Evolutionary conservation across 2,113 vertebrate species (phyloP), one percentile per base, ranked within the genome.

Genomic region (Tenebrosternarchus preto): DNA sequence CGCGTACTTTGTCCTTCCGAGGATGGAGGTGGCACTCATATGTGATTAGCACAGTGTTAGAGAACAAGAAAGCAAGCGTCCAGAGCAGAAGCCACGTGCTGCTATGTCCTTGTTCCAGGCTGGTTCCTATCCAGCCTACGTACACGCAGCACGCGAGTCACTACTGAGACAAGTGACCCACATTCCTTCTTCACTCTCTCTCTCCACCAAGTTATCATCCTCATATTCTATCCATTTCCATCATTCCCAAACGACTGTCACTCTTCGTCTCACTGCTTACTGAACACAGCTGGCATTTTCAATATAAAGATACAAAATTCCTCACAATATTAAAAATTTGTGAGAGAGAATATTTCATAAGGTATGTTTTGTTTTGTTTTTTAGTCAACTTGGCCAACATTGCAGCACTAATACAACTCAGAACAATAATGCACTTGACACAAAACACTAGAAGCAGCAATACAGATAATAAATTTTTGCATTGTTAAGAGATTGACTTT

Each of bases 401-500:
- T 84, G 87, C 85, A 91, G 85, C 82, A 90, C 84, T 80, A 88
- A 86, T 87, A 89, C 46, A 71, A 79, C 78, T 82, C 84, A 86
- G 89, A 88, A 91, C 85, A 90, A n/a, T 57, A 91, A 92, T 88
- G 82, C 84, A 86, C 85, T 88, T 88, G 25, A 91, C 88, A 83
- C 89, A 84, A 84, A 84, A 86, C 87, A 91, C 87, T 86, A 86
- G 68, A 92, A 92, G 90, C 86, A 90, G 89, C 90, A 88, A 86
- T 88, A 85, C 17, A 73, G 11, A 76, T n/a, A 81, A 59, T 73
- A 78, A 43, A 60, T 57, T 43, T 50, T 36, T 76, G 43, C 15
- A 15, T 50, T 50, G 43, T 29, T 69, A 24, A 46, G 12, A 22
- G 16, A 43, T 46, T 50, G 39, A 33, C 68, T 25, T 79, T 74